A percentile compares a stretch with the other conserved stretches of the same genome.
phyloP scores from a whole-genome alignment of 2,113 vertebrate species.

The Microtus richardsoni region DNA sequence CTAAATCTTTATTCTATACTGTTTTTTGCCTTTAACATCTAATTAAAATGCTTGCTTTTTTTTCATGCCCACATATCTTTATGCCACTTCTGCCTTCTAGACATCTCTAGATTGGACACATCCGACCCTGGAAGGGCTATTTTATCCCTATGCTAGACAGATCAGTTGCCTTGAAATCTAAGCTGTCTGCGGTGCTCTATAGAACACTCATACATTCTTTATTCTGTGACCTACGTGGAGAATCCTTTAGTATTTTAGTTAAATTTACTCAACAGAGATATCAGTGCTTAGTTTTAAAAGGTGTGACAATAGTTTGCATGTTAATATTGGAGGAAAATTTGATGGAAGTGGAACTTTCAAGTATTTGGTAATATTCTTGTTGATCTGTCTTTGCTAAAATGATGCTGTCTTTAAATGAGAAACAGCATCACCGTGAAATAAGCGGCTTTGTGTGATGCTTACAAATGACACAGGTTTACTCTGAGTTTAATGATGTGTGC shows the following conservation, averaged over 20 bases:
- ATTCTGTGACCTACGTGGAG: constrained; percentile 20
- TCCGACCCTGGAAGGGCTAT: background rate
- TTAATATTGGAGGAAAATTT: background rate
- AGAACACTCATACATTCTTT: background rate
- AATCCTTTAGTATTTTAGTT: constrained; percentile 50
- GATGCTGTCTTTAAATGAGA: constrained; percentile 68
- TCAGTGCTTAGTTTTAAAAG: constrained; percentile 28
- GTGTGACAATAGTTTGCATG: constrained; percentile 4
- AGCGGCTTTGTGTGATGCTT: constrained; percentile 24
- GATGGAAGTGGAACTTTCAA: background rate
- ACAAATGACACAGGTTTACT: constrained; percentile 52
- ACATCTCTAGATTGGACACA: background rate
- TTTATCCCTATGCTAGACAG: background rate
- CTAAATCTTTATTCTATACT: background rate
- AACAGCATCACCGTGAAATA: constrained; percentile 42
- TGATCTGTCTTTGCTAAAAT: constrained; percentile 49
- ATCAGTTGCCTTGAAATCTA: background rate
- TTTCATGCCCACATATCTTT: background rate
- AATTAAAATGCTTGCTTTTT: background rate
- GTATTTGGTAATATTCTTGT: constrained; percentile 61
- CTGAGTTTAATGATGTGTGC: constrained; percentile 66
- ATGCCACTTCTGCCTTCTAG: background rate
- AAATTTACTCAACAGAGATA: constrained; percentile 57
- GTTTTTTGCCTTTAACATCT: background rate
- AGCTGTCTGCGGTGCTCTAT: background rate